phyloP scores from a whole-genome alignment of 2,113 vertebrate genomes.

The Anarrhichthys ocellatus region DNA sequence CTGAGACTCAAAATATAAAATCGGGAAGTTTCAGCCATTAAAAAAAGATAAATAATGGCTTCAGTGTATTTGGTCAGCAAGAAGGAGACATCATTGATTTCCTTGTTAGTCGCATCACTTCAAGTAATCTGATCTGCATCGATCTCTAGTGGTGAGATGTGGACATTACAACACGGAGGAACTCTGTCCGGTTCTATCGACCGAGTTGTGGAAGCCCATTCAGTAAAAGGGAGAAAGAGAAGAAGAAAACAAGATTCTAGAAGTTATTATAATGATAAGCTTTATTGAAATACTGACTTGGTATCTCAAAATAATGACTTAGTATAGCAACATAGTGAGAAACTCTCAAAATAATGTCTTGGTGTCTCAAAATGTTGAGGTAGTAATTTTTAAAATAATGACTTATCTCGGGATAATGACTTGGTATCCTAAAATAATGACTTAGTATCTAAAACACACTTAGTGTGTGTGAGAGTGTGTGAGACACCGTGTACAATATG shows the following conservation, averaged over 20 bases:
- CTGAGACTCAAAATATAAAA: background rate
- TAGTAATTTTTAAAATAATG: too few relatives aligned
- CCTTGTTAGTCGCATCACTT: background rate
- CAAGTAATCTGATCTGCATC: background rate
- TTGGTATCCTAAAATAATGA: too few relatives aligned
- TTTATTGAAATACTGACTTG: background rate
- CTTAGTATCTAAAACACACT: too few relatives aligned
- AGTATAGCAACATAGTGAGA: background rate
- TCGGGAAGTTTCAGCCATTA: background rate
- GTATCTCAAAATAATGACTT: background rate
- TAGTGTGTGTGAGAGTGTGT: too few relatives aligned
- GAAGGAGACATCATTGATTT: background rate
- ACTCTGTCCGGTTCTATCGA: background rate
- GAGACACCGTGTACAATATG: background rate
- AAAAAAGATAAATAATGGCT: background rate
- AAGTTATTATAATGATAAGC: background rate
- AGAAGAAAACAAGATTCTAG: background rate
- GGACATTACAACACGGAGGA: conserved; percentile 1
- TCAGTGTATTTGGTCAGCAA: background rate
- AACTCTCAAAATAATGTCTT: background rate
- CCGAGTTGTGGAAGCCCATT: too few relatives aligned
- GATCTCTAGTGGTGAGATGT: conserved; percentile 51
- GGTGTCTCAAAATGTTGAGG: too few relatives aligned
- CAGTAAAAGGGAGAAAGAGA: too few relatives aligned
- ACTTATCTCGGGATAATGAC: too few relatives aligned